Base-by-base conservation (phyloP, 2,888 invertebrate genomes). In the Hypomecis atomaria region DNA sequence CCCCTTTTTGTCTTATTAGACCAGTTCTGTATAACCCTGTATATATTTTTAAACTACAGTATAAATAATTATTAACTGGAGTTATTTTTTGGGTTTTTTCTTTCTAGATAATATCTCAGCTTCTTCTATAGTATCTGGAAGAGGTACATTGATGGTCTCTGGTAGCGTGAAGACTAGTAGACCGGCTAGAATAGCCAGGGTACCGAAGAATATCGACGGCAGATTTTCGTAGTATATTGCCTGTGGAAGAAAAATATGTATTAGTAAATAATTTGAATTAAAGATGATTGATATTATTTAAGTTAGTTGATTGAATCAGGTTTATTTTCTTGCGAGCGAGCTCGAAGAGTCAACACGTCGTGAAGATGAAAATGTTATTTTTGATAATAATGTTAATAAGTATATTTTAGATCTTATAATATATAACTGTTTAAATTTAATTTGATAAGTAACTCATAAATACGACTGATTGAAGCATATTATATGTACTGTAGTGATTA, bases 71-170 rank as follows among this genome's bases (percentile, higher is more conserved):
- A 11, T 23, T 11, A 48, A n/a, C 7, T 0, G n/a, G 5, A 11
- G 6, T 57, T 13, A 59, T 0, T 54, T 40, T 9, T 55, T 50
- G 5, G 11, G 56, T 11, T 66, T 71, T 52, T 79, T 84, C 6
- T 67, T 75, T 61, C 67, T 80, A 0, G 88, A 85, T 40, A 92
- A 54, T 48, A 71, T 77, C 69, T 94, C 92, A 0, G 95, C 95
- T 67, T 95, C 95, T 73, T 94, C 92, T 11, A 95, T 89, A 0
- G 94, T 94, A 66, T 95, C 93, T 5, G 95, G 95, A 8, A 95
- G 80, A 1, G 93, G 88, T 6, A 91, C 81, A 72, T 94, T 94
- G 66, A 94, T 91, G 5, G 95, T 95, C 79, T 95, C 95, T 0
- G 95, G 95, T n/a, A 95, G 87, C 0, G 92, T 87, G 63, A 95